Evolutionary conservation across 2,888 invertebrate species (phyloP), one percentile per base, ranked within the genome.

Genomic region (Crematogaster levior): DNA sequence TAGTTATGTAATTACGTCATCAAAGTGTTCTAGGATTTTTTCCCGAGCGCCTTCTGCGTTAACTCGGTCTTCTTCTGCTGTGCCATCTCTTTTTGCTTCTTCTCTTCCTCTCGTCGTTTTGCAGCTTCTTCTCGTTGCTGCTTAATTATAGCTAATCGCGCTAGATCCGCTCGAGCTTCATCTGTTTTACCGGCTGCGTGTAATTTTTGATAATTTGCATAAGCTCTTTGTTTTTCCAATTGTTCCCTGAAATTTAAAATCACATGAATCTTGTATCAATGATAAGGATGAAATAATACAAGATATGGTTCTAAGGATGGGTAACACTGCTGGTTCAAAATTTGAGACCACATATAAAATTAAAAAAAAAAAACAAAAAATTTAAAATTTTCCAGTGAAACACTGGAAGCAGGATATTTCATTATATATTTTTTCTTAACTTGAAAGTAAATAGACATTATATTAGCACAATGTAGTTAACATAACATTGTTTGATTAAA

Each of bases 101-200:
- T 97, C 88, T 99, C 99, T 7, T 96, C 97, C 92, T 99, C 99
- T 68, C 98, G 96, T 92, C 97, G 97, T 91, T 97, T 97, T n/a
- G 98, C 98, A 0, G 99, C 99, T 90, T 99, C 99, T 92, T 98
- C 99, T 21, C 99, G 95, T 94, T 99, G 98, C 94, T 99, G 98
- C 84, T 97, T 97, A 90, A 99, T 98, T 90, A 99, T 97, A 3
- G 99, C 99, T 91, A 99, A 96, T 77, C 99, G 95, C 5, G 99
- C 99, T 68, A 99, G 95, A 95, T 99, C 99, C 0, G 99, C 98
- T 75, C 98, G 96, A 0, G 99, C 99, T 93, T 99, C 98, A 34
- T 98, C 98, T 0, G 99, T 99, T 95, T 98, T 98, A 58, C 99
- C 99, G 89, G 98, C 98, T 0, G 98, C 98, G 92, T 99, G 99